A percentile compares a stretch with the other conserved stretches of the same genome.
Conservation (phyloP, 2,888 invertebrate genomes). For the Lasioglossum zephyrum region DNA sequence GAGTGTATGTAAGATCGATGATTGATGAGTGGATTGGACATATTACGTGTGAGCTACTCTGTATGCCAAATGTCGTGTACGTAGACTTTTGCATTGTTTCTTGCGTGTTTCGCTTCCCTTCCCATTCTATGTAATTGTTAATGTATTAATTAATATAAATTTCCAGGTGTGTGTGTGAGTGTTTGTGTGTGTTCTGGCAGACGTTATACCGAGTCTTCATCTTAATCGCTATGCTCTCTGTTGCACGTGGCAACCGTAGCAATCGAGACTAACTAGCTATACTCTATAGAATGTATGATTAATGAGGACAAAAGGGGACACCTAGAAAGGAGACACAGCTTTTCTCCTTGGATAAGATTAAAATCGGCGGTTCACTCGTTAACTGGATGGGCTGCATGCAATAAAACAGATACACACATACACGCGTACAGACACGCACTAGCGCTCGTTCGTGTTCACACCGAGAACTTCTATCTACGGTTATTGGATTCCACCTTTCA, state of each 20-base stretch:
- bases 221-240: constrained; percentile 1
- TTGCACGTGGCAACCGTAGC: neutral
- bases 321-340: constrained; percentile 55
- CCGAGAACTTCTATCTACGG: constrained; percentile 64
- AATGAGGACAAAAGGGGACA: constrained; percentile 48
- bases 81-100: neutral
- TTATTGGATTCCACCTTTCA: constrained; percentile 23
- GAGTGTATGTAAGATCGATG: constrained; percentile 17
- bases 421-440: constrained; percentile 43
- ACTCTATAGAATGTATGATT: constrained; percentile 31
- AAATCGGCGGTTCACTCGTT: constrained; percentile 32
- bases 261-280: constrained; percentile 43
- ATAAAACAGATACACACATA: constrained; percentile 46
- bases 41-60: neutral
- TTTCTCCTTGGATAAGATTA: constrained; percentile 28
- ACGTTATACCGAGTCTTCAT: neutral
- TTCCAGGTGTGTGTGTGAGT: neutral
- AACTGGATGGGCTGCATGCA: constrained; percentile 61
- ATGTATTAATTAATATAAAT: neutral
- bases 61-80: constrained; percentile 32
- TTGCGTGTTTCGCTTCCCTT: neutral
- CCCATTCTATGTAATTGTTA: neutral
- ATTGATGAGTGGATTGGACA: neutral
- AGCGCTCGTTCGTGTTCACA: constrained; percentile 42
- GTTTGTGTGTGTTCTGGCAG: neutral